Evolutionary conservation across 2,797 vertebrate species (phyloP).

Genomic region (Cyprinella venusta): DNA sequence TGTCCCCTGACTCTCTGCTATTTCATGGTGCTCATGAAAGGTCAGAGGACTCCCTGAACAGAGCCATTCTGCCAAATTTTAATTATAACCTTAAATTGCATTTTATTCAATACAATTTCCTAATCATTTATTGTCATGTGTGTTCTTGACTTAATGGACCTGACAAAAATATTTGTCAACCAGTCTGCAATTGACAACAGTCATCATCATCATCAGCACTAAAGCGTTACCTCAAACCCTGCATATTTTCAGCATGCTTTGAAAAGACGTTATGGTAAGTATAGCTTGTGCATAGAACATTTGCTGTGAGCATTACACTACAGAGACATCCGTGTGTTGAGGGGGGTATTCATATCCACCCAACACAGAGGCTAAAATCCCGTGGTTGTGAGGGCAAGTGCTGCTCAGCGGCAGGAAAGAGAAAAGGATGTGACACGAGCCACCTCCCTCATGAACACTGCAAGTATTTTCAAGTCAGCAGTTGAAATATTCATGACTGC

Average conservation of each 20-base stretch:
- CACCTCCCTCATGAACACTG: conserved; percentile 65
- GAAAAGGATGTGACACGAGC: conserved; percentile 53
- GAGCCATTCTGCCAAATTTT: no score
- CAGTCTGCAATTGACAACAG: neutral
- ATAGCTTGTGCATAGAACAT: conserved; percentile 24
- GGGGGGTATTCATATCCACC: conserved; percentile 37
- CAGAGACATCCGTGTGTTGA: conserved; percentile 12
- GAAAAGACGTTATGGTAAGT: conserved; percentile 10
- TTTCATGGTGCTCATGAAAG: no score
- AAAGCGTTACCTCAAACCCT: neutral
- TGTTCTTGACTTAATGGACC: no score
- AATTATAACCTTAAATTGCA: no score
- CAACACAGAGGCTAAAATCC: conserved; percentile 61
- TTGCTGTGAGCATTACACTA: conserved; percentile 17
- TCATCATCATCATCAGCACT: neutral
- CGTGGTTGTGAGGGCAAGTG: conserved; percentile 79
- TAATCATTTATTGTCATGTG: no score
- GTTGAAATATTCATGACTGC: conserved; percentile 82
- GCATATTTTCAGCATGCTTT: conserved; percentile 12
- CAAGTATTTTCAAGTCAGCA: conserved; percentile 66
- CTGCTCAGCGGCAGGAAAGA: conserved; percentile 58
- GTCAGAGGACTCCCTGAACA: no score
- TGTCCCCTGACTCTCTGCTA: no score
- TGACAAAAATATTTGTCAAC: neutral
- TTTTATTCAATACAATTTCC: no score